Evolutionary conservation across 1,140 invertebrate genomes (phyloP).

Genomic region (Sitodiplosis mosellana): DNA sequence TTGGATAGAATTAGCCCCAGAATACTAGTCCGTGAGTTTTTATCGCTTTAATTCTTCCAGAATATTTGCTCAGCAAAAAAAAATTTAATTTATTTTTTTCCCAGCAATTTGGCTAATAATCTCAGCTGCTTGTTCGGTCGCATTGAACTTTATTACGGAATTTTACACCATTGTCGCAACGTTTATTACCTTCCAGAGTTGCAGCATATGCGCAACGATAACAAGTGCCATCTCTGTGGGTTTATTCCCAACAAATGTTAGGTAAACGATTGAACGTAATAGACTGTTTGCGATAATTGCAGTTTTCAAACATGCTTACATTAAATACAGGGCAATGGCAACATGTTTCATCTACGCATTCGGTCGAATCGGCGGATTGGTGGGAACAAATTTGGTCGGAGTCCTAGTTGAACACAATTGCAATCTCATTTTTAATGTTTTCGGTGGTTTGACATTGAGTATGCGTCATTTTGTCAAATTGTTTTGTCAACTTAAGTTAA

Average conservation of each 20-base stretch:
- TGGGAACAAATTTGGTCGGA: slow-evolving; percentile 10
- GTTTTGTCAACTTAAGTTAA: too few relatives aligned
- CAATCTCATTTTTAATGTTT: slow-evolving; percentile 9
- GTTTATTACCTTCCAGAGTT: slow-evolving; percentile 4
- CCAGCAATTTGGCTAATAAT: background rate
- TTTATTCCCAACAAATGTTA: slow-evolving; percentile 11
- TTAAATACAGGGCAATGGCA: slow-evolving; percentile 15
- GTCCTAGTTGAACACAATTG: slow-evolving; percentile 11
- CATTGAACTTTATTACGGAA: background rate
- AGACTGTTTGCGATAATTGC: too few relatives aligned
- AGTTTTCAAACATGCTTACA: too few relatives aligned
- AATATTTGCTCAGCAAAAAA: too few relatives aligned
- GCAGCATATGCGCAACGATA: slow-evolving; percentile 7
- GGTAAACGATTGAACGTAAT: too few relatives aligned
- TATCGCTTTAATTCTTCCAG: background rate
- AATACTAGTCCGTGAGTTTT: background rate
- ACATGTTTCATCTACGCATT: slow-evolving; percentile 11
- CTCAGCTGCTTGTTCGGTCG: background rate
- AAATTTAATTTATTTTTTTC: too few relatives aligned
- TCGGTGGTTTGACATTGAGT: background rate
- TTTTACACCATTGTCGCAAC: background rate
- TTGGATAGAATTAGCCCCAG: background rate
- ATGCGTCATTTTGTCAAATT: background rate
- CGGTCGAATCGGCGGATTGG: slow-evolving; percentile 11
- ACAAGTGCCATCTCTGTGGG: slow-evolving; percentile 9